These are phyloP conservation scores for Aviceda subcristata DNA, from an alignment of 2,113 vertebrate species.

Conservation along the genomic window DNA sequence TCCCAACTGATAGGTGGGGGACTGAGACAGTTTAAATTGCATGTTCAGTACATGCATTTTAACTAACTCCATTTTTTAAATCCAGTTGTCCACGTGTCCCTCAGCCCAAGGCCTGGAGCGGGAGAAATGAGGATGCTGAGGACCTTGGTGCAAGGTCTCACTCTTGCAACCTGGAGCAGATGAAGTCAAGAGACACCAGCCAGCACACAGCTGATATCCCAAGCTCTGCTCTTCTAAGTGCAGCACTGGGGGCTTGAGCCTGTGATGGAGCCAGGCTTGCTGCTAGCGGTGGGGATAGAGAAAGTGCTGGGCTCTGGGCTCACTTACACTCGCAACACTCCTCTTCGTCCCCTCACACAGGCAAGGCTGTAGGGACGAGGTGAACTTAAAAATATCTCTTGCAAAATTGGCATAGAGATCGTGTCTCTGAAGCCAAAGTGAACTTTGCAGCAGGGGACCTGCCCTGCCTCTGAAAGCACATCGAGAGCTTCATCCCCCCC, in stretches of 20 bases:
- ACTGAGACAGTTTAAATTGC: neutral
- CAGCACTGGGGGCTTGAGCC: neutral
- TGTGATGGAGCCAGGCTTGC: neutral
- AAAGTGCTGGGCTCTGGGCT: neutral
- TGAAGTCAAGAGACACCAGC: neutral
- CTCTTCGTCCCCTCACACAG: neutral
- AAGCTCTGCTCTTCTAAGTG: neutral
- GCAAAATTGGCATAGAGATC: neutral
- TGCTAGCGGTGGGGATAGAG: neutral
- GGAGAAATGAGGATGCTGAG: neutral
- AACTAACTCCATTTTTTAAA: neutral
- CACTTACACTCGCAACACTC: rapidly evolving
- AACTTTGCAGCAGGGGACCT: neutral
- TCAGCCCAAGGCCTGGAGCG: neutral
- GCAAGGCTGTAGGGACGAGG: neutral
- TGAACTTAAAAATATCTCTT: neutral
- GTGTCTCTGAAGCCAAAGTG: neutral
- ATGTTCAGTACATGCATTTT: neutral
- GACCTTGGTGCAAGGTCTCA: neutral
- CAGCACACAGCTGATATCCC: neutral
- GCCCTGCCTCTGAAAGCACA: neutral
- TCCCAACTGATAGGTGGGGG: rapidly evolving
- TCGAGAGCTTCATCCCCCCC: neutral
- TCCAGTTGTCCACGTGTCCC: neutral
- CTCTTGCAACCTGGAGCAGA: neutral